A percentile compares a stretch with the other conserved stretches of the same genome.
phyloP scores from a whole-genome alignment of 1,140 invertebrate species.

The Pseudomyrmex dendroicus region DNA sequence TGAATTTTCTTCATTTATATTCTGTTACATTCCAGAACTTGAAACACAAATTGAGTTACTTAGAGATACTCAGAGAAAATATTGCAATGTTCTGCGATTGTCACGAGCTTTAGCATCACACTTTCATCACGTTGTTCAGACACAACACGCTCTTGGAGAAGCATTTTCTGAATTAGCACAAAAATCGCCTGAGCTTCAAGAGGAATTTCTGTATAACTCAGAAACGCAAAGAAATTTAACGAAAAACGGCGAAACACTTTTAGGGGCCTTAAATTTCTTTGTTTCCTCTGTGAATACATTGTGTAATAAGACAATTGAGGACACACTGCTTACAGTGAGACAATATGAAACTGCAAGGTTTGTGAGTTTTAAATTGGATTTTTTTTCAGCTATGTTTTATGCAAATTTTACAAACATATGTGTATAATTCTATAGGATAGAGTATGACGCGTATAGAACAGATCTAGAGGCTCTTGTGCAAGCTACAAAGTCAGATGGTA shows the following conservation, averaged over 20 bases:
- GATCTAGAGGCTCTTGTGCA: slow-evolving; percentile 93
- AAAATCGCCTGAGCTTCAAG: slow-evolving; percentile 97
- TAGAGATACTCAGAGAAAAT: slow-evolving; percentile 97
- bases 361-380: slow-evolving; percentile 29
- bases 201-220: slow-evolving; percentile 97
- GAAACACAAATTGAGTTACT: slow-evolving; percentile 96
- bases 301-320: slow-evolving; percentile 98
- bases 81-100: slow-evolving; percentile 94
- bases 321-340: slow-evolving; percentile 96
- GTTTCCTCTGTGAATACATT: slow-evolving; percentile 97
- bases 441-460: slow-evolving; percentile 98
- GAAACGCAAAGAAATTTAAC: slow-evolving; percentile 97
- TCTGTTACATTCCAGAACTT: slow-evolving; percentile 88
- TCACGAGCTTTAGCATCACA: slow-evolving; percentile 94
- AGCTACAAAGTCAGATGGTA: slow-evolving; percentile 87
- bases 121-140: slow-evolving; percentile 95
- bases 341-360: slow-evolving; percentile 97
- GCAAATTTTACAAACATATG: background rate
- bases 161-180: slow-evolving; percentile 98
- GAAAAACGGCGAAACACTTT: slow-evolving; percentile 96
- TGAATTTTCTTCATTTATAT: slow-evolving; percentile 52
- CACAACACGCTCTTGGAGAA: slow-evolving; percentile 93
- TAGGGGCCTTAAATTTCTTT: slow-evolving; percentile 97
- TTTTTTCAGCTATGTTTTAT: slow-evolving; percentile 2
- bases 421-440: slow-evolving; percentile 89